Conservation (phyloP, 2,888 invertebrate genomes). For the Trimorus sp. region DNA sequence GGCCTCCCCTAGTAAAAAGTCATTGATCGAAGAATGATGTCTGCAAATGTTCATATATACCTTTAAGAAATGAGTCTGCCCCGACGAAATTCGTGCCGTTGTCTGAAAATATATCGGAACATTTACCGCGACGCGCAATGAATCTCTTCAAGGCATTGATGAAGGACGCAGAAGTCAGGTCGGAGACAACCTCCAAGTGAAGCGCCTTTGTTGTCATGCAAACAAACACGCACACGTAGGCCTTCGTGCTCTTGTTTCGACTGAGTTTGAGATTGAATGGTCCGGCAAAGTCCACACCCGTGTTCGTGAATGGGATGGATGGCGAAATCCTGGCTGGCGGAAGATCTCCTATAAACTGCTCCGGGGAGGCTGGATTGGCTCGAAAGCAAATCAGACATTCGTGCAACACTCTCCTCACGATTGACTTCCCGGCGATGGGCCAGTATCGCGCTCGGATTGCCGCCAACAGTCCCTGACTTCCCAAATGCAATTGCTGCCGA, state of each 20-base stretch:
- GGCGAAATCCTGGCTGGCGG: background rate
- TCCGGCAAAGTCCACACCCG: conserved; percentile 56
- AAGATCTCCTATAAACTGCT: conserved; percentile 9
- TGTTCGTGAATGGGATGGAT: conserved; percentile 8
- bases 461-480: conserved; percentile 31
- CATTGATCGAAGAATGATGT: too few relatives aligned
- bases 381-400: background rate
- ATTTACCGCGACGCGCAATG: background rate
- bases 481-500: conserved; percentile 20
- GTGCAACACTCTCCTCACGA: conserved; percentile 25
- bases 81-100: conserved; percentile 13
- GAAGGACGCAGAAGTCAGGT: conserved; percentile 4
- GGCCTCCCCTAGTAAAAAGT: too few relatives aligned
- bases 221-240: background rate
- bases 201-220: too few relatives aligned
- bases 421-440: conserved; percentile 39
- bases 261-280: conserved; percentile 20
- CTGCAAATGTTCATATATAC: too few relatives aligned
- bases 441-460: conserved; percentile 52
- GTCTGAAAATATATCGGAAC: background rate
- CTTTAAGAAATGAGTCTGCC: too few relatives aligned
- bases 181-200: too few relatives aligned
- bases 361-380: background rate
- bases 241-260: conserved; percentile 5
- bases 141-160: conserved; percentile 17